Base-by-base conservation (phyloP, 1,140 invertebrate genomes). In the Cryptotermes secundus region DNA sequence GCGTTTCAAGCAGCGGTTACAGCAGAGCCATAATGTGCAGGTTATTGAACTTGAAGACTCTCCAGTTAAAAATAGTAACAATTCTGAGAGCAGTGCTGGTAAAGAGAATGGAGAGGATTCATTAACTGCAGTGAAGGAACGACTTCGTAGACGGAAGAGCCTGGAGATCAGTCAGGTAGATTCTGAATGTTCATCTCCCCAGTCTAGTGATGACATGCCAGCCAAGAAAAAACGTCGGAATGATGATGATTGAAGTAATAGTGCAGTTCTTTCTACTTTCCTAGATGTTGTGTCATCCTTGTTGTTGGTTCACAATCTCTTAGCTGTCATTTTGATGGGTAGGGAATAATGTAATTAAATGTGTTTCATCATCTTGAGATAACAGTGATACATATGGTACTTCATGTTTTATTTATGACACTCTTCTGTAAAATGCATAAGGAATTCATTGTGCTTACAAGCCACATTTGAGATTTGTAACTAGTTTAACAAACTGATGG, bases 41-140 rank as follows among this genome's bases (percentile, higher is more conserved):
- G 83, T 86, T 19, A 86, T 86, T 35, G 86, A 86, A n/a, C 24
- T 86, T 80, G 86, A 86, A 26, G 86, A 86, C 79, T 86, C 86
- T 42, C 85, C 86, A 31, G 59, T 83, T 31, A 86, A 86, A 81
- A 84, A n/a, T n/a, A 82, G 42, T 34, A 80, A 80, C 14, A 38
- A 84, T 22, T 42, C 85, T 79, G 81, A 36, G 65, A 59, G 59
- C 65, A 36, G 3, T 79, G 81, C 45, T 31, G 14, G 38, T 79
- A 36, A 36, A 45, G 84, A 86, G 72, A 80, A 84, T 31, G 83
- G 81, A 31, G 85, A 86, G 34, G 86, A 86, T 42, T 38, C 85
- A 2, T 45, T 86, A 53, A 80, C 85, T 34, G 85, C 85, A 24
- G 85, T 86, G 19, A 85, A 86, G 59, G 86, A 85, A 80, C 81